phyloP scores from a whole-genome alignment of 2,113 vertebrate genomes.

The Laterallus jamaicensis region DNA sequence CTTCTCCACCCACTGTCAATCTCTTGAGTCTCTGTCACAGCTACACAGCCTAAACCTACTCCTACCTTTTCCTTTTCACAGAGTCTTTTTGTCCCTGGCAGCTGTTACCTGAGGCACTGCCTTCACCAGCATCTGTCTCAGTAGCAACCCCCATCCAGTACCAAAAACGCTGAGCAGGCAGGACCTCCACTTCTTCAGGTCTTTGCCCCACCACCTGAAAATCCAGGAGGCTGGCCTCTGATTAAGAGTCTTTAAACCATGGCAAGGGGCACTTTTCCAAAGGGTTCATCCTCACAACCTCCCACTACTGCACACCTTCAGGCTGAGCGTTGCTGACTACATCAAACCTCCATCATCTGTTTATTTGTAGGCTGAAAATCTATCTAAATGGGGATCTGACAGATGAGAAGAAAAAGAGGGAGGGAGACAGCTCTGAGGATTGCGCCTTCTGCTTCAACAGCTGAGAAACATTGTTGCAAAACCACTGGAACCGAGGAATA shows the following conservation, averaged over 20 bases:
- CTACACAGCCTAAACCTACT: rapidly evolving
- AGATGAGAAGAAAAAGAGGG: neutral
- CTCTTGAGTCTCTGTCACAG: neutral
- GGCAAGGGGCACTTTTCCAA: neutral
- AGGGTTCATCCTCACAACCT: neutral
- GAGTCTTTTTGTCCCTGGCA: neutral
- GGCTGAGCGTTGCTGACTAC: neutral
- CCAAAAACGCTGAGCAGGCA: neutral
- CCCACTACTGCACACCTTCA: neutral
- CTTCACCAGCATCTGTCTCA: neutral
- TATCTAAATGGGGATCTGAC: neutral
- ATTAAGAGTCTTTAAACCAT: neutral
- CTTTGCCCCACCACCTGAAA: neutral
- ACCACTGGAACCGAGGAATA: conserved; percentile 32
- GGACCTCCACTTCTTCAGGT: neutral
- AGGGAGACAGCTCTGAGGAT: neutral
- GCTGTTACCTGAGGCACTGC: neutral
- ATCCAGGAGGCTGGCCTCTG: neutral
- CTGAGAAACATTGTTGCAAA: conserved; percentile 24
- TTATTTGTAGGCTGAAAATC: neutral
- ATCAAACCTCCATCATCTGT: neutral
- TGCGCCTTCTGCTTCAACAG: conserved; percentile 32
- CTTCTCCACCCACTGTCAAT: neutral
- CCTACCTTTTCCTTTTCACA: rapidly evolving
- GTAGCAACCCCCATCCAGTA: neutral